Conservation (phyloP, 2,113 vertebrate species). For the Chitala chitala region DNA sequence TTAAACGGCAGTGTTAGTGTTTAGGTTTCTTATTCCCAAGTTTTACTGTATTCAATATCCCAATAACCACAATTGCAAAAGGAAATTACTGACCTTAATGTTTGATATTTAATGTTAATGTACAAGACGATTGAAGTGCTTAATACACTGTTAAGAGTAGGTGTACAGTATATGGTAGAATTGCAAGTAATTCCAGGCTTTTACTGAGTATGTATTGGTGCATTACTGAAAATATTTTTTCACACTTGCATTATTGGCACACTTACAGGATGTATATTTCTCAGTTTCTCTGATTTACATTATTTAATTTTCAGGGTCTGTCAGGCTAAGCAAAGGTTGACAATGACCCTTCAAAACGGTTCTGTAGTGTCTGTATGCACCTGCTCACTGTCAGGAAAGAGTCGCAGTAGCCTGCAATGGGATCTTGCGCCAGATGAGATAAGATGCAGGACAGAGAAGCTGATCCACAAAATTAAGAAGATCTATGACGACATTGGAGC, state of each 20-base stretch:
- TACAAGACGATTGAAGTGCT: no score
- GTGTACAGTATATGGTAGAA: no score
- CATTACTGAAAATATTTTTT: neutral
- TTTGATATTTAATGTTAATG: no score
- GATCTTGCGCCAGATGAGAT: slow-evolving; percentile 81
- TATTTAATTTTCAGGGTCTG: slow-evolving; percentile 50
- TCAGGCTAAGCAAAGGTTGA: slow-evolving; percentile 48
- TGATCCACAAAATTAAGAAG: slow-evolving; percentile 72
- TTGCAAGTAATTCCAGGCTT: neutral
- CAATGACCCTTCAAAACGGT: slow-evolving; percentile 74
- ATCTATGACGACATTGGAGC: slow-evolving; percentile 72
- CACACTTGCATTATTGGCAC: neutral
- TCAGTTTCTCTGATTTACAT: neutral
- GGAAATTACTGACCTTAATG: no score
- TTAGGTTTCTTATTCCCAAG: no score
- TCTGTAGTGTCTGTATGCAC: slow-evolving; percentile 41
- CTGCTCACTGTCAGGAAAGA: slow-evolving; percentile 46
- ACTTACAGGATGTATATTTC: neutral
- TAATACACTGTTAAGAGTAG: no score
- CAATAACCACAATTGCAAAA: no score
- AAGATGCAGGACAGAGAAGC: slow-evolving; percentile 61
- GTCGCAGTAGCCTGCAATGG: slow-evolving; percentile 71
- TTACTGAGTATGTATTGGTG: neutral
- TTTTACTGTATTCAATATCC: no score
- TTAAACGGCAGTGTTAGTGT: no score